phyloP scores from a whole-genome alignment of 2,113 vertebrate species.

The Lutjanus erythropterus region DNA sequence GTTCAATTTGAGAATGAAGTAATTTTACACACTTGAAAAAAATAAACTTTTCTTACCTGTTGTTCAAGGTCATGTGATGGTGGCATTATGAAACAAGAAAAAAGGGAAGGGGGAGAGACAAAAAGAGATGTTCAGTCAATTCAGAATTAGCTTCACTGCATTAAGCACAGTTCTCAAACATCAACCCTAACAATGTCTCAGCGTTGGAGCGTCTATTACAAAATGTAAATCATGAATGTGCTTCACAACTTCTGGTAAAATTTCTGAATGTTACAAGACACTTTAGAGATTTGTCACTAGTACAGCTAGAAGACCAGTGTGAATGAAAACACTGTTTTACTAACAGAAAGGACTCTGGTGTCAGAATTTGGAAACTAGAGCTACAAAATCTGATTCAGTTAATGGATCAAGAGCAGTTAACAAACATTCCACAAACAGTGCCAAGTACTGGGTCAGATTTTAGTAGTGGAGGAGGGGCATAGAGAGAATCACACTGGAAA shows the following conservation, averaged over 20 bases:
- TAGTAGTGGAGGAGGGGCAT: slow-evolving; percentile 15
- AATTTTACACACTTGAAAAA: slow-evolving; percentile 16
- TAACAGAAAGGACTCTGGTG: background rate
- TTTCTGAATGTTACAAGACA: slow-evolving; percentile 3
- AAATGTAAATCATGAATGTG: slow-evolving; percentile 17
- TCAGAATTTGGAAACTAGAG: background rate
- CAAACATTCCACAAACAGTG: background rate
- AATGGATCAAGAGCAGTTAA: background rate
- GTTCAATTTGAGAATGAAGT: background rate
- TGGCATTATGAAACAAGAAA: slow-evolving; percentile 25
- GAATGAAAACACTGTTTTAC: background rate
- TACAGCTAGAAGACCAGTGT: background rate
- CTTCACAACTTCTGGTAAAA: slow-evolving; percentile 9
- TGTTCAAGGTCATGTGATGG: slow-evolving; percentile 20
- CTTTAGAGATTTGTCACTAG: background rate
- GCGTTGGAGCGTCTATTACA: slow-evolving; percentile 11
- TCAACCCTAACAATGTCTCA: slow-evolving; percentile 5
- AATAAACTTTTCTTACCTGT: slow-evolving; percentile 68
- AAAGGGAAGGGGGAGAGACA: slow-evolving; percentile 24
- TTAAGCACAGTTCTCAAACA: slow-evolving; percentile 34
- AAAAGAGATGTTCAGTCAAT: slow-evolving; percentile 46
- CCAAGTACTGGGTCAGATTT: slow-evolving; percentile 12
- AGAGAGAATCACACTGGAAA: slow-evolving; percentile 24
- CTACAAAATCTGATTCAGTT: background rate
- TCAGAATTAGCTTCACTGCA: background rate